Conservation (phyloP, 2,888 invertebrate species). For the Ceriagrion tenellum region DNA sequence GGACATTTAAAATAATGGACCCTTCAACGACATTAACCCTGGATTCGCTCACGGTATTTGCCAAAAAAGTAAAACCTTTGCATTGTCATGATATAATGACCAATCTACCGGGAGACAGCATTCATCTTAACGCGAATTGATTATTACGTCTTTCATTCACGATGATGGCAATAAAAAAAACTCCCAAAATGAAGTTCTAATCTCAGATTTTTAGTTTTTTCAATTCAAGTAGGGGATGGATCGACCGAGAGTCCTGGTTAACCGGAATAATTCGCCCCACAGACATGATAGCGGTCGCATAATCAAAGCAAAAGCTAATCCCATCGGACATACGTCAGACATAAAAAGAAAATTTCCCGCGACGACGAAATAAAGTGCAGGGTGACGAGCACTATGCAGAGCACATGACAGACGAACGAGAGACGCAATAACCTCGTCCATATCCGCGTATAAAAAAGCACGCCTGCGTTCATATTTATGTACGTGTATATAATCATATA, state of each 20-base stretch:
- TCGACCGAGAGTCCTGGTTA: background rate
- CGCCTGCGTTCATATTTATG: too few species aligned
- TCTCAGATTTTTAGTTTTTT: background rate
- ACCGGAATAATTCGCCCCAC: background rate
- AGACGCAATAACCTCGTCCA: background rate
- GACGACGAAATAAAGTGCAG: background rate
- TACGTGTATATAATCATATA: background rate
- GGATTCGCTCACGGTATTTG: too few species aligned
- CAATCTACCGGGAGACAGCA: background rate
- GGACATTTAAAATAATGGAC: too few species aligned
- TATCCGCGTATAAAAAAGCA: too few species aligned
- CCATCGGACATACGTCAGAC: background rate
- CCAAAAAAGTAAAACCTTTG: background rate
- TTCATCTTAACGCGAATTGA: background rate
- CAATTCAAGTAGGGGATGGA: background rate
- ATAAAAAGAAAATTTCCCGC: background rate
- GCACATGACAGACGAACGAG: background rate
- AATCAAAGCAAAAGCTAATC: slow-evolving; percentile 11
- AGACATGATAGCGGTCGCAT: background rate
- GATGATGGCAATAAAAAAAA: background rate
- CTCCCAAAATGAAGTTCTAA: background rate
- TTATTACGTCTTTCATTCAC: background rate
- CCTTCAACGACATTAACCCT: too few species aligned
- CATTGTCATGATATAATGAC: background rate
- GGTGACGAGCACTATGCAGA: background rate